A percentile compares a stretch with the other conserved stretches of the same genome.
phyloP scores from a whole-genome alignment of 1,140 invertebrate species.

The Prorops nasuta region DNA sequence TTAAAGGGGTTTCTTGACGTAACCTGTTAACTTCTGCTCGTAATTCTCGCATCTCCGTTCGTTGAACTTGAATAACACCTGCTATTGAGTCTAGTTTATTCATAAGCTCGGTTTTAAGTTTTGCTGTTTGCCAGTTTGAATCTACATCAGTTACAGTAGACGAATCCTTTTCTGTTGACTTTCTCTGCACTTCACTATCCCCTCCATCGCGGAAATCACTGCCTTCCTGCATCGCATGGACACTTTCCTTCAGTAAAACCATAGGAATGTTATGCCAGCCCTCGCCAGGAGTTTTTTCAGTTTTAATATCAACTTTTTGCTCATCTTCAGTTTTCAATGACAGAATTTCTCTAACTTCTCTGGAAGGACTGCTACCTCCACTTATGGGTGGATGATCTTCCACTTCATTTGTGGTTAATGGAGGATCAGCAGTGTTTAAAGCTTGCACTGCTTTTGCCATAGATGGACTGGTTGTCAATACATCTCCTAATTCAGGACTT shows the following conservation, averaged over 20 bases:
- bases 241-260: constrained; percentile 42
- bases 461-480: constrained; percentile 42
- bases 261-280: constrained; percentile 56
- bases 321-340: constrained; percentile 60
- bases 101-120: constrained; percentile 31
- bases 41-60: constrained; percentile 41
- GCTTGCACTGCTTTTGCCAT: constrained; percentile 41
- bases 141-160: constrained; percentile 13
- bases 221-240: constrained; percentile 33
- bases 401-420: constrained; percentile 39
- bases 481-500: constrained; percentile 43
- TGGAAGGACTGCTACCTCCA: constrained; percentile 78
- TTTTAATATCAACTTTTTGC: constrained; percentile 29
- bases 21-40: constrained; percentile 44
- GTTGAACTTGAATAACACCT: constrained; percentile 40
- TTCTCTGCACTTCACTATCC: constrained; percentile 19
- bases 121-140: constrained; percentile 24
- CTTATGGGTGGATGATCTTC: constrained; percentile 58
- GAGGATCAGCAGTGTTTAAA: constrained; percentile 35
- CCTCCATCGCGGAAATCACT: constrained; percentile 29
- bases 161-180: constrained; percentile 18
- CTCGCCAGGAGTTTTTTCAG: constrained; percentile 26
- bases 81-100: constrained; percentile 42
- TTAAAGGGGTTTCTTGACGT: constrained; percentile 44
- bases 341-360: constrained; percentile 80